A percentile compares a stretch with the other conserved stretches of the same genome.
phyloP scores from a whole-genome alignment of 2,113 vertebrate genomes.

The Oncorhynchus tshawytscha region DNA sequence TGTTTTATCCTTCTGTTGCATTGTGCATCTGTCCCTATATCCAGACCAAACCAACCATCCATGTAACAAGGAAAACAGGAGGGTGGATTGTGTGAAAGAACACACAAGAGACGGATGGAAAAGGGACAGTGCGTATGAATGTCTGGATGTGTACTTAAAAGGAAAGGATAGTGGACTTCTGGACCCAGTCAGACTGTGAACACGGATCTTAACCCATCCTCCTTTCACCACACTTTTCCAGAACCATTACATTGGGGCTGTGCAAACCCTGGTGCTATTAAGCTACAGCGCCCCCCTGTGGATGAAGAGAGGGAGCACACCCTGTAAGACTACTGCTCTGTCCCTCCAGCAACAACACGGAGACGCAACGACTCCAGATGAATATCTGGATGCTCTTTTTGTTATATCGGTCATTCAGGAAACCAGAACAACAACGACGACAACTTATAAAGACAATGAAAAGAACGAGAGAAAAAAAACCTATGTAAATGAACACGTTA shows the following conservation, averaged over 20 bases:
- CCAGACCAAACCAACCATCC: conserved; percentile 4
- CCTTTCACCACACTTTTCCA: neutral
- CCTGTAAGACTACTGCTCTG: conserved; percentile 45
- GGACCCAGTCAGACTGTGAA: conserved; percentile 14
- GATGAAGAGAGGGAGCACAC: conserved; percentile 33
- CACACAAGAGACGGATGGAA: neutral
- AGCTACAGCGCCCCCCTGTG: conserved; percentile 64
- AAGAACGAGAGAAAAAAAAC: conserved; percentile 53
- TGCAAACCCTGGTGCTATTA: conserved; percentile 66
- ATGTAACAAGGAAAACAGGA: conserved; percentile 13
- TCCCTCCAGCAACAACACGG: conserved; percentile 26
- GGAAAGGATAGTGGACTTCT: neutral
- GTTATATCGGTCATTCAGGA: neutral
- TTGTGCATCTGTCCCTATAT: neutral
- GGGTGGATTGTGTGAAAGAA: conserved; percentile 9
- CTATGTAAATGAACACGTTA: conserved; percentile 50
- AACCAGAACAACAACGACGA: neutral
- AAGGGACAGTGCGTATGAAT: neutral
- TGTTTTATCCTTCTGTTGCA: neutral
- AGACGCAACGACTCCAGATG: neutral
- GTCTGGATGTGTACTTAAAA: conserved; percentile 17
- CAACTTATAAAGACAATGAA: conserved; percentile 33
- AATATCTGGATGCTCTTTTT: neutral
- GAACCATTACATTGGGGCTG: too few species aligned
- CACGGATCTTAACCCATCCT: neutral